These are phyloP conservation scores for Fistularia commersonii DNA, from an alignment of 2,797 vertebrate species.

Conservation along the genomic window DNA sequence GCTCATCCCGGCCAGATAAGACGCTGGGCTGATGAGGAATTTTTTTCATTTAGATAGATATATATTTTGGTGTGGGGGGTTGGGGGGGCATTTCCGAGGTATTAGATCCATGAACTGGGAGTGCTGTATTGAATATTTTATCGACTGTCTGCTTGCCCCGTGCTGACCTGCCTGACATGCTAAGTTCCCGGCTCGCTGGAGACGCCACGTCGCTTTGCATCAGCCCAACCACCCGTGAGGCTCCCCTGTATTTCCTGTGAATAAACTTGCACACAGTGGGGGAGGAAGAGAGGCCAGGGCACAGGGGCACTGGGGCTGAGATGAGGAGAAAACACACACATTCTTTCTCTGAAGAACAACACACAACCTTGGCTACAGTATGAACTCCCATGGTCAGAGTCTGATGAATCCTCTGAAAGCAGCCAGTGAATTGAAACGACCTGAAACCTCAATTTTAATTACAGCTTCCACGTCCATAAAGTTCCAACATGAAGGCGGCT, in stretches of 20 bases:
- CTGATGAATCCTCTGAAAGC: constrained; percentile 68
- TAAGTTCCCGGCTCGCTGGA: constrained; percentile 83
- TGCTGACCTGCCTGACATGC: constrained; percentile 87
- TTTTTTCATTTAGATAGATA: constrained; percentile 30
- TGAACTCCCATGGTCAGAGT: constrained; percentile 60
- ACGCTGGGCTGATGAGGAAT: constrained; percentile 24
- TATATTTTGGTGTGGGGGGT: constrained; percentile 20
- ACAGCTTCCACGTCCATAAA: constrained; percentile 42
- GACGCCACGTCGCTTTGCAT: constrained; percentile 80
- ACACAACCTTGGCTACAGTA: constrained; percentile 63
- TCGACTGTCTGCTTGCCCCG: constrained; percentile 85
- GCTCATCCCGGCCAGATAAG: constrained; percentile 37
- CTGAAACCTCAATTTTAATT: constrained; percentile 65
- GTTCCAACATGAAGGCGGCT: constrained; percentile 21
- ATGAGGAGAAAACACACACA: constrained; percentile 57
- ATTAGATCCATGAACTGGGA: constrained; percentile 87
- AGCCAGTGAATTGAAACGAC: constrained; percentile 69
- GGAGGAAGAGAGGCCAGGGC: constrained; percentile 67
- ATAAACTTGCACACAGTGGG: constrained; percentile 82
- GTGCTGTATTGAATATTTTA: constrained; percentile 91
- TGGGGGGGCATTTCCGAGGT: constrained; percentile 57
- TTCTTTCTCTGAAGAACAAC: constrained; percentile 64
- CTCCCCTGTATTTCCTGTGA: constrained; percentile 83
- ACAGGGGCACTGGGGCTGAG: constrained; percentile 64
- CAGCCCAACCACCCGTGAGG: constrained; percentile 80